phyloP scores from a whole-genome alignment of 2,113 vertebrate genomes.

The Podarcis muralis region DNA sequence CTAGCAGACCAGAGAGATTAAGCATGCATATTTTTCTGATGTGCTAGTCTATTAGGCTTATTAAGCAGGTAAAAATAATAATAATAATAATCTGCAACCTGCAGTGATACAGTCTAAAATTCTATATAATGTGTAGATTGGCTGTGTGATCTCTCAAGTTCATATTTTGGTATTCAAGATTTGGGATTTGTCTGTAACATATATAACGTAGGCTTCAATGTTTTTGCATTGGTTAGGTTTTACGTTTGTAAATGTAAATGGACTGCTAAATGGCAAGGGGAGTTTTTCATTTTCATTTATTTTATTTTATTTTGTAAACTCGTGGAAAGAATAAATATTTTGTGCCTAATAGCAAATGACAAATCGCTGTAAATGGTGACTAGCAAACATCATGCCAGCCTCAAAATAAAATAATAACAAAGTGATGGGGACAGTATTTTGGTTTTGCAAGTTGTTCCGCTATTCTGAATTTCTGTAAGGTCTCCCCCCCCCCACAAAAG shows the following conservation, averaged over 20 bases:
- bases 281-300: constrained; percentile 53
- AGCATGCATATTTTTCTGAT: neutral
- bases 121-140: neutral
- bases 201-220: neutral
- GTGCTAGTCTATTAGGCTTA: neutral
- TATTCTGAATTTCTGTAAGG: constrained; percentile 70
- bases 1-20: neutral
- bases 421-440: constrained; percentile 62
- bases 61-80: neutral
- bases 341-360: constrained; percentile 69
- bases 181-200: constrained; percentile 16
- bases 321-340: constrained; percentile 49
- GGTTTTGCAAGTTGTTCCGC: constrained; percentile 53
- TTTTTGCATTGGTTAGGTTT: constrained; percentile 66
- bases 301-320: constrained; percentile 44
- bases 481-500: constrained; percentile 74
- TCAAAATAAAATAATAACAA: constrained; percentile 43
- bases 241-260: constrained; percentile 39
- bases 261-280: constrained; percentile 61
- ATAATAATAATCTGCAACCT: neutral
- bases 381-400: constrained; percentile 71
- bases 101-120: neutral
- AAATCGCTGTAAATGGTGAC: constrained; percentile 68
- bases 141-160: neutral
- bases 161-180: neutral